These are phyloP conservation scores for Scaptodrosophila lebanonensis DNA, from an alignment of 1,140 invertebrate genomes.

Conservation along the genomic window DNA sequence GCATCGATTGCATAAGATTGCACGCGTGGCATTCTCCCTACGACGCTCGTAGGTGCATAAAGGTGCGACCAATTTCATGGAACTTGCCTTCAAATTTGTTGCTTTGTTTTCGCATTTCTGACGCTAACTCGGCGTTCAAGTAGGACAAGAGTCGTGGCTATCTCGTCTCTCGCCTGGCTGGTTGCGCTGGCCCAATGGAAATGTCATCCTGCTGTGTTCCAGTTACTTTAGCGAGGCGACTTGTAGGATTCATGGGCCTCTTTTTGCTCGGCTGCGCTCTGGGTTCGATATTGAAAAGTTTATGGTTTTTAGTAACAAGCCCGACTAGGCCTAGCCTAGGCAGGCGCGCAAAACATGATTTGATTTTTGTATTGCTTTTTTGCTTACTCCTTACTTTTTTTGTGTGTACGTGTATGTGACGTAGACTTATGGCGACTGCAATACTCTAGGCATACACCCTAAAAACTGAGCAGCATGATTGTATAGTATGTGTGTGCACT, in stretches of 20 bases:
- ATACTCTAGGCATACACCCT: not conserved
- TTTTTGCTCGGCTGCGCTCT: slow-evolving; percentile 47
- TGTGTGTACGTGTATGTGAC: slow-evolving; percentile 45
- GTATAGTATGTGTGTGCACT: slow-evolving; percentile 48
- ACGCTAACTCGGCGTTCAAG: slow-evolving; percentile 58
- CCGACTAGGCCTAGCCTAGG: slow-evolving; percentile 11
- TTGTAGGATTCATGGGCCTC: slow-evolving; percentile 52
- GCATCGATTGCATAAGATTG: no score
- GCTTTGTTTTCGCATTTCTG: slow-evolving; percentile 29
- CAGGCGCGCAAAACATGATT: slow-evolving; percentile 63
- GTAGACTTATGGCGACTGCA: not conserved
- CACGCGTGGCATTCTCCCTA: no score
- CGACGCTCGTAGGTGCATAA: no score
- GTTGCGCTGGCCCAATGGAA: slow-evolving; percentile 56
- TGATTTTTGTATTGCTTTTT: slow-evolving; percentile 42
- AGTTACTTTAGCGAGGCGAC: slow-evolving; percentile 60
- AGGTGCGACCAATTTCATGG: no score
- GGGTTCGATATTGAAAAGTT: slow-evolving; percentile 67
- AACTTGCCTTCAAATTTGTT: not conserved
- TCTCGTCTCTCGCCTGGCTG: slow-evolving; percentile 1
- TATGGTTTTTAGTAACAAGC: slow-evolving; percentile 64
- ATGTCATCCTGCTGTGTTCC: slow-evolving; percentile 74
- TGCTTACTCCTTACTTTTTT: slow-evolving; percentile 28
- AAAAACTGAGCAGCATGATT: not conserved
- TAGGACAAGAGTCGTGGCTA: slow-evolving; percentile 12